Percentiles rank a stretch among this genome's conserved stretches.
Evolutionary conservation across 1,140 invertebrate genomes (phyloP).

Genomic region (Globodera rostochiensis): DNA sequence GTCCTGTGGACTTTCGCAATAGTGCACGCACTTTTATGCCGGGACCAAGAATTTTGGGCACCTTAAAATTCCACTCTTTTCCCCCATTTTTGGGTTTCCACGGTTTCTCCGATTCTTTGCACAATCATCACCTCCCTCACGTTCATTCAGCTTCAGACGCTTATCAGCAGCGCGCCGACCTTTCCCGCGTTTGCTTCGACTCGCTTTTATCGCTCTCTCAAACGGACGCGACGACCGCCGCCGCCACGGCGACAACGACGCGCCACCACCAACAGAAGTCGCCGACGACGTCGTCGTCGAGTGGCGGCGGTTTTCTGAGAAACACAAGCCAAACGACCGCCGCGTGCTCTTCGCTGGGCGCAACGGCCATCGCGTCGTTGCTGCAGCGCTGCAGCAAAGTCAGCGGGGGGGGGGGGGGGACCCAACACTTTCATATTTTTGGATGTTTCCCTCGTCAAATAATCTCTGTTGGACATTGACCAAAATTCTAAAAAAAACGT

Average conservation of each 20-base stretch:
- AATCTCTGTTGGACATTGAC: not conserved
- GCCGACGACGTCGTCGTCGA: not conserved
- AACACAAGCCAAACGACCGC: conserved; percentile 18
- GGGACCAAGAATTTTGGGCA: too few species aligned
- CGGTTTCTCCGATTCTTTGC: not conserved
- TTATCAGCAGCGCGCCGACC: conserved; percentile 57
- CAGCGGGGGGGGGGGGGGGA: not conserved
- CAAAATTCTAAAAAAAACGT: not conserved
- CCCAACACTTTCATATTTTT: too few species aligned
- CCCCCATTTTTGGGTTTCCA: conserved; percentile 16
- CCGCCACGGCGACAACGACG: conserved; percentile 22
- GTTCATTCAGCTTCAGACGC: conserved; percentile 64
- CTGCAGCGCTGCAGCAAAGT: conserved; percentile 55
- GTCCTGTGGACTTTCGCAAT: not conserved
- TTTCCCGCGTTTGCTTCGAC: conserved; percentile 63
- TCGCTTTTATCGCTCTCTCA: conserved; percentile 59
- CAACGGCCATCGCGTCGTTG: conserved; percentile 54
- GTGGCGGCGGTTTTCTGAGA: conserved; percentile 8
- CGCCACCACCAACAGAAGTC: not conserved
- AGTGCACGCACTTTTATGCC: too few species aligned
- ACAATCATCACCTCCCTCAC: conserved; percentile 15
- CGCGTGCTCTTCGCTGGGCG: conserved; percentile 45
- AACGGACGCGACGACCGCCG: conserved; percentile 24
- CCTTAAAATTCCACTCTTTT: not conserved
- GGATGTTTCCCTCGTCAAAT: too few species aligned